phyloP scores from a whole-genome alignment of 2,888 invertebrate genomes.

The Oscheius myriophilus region DNA sequence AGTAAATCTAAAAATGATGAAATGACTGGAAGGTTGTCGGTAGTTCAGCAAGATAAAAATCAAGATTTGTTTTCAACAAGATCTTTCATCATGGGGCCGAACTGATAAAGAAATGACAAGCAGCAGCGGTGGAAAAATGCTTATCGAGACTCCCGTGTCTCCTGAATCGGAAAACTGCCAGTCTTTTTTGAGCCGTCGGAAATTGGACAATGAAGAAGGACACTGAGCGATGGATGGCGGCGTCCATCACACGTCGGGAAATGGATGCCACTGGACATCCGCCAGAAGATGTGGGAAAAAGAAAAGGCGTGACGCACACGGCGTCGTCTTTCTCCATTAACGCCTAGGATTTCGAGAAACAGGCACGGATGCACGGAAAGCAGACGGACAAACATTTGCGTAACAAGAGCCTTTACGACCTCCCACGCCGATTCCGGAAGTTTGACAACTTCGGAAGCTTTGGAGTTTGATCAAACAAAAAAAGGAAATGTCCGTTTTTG shows the following conservation, averaged over 20 bases:
- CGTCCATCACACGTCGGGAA: conserved; percentile 8
- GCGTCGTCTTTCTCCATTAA: conserved; percentile 27
- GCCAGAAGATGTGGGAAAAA: not conserved
- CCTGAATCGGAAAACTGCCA: not conserved
- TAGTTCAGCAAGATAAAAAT: no score
- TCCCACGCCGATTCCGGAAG: conserved; percentile 21
- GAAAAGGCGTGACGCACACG: conserved; percentile 15
- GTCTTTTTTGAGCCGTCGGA: not conserved
- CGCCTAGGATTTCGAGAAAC: conserved; percentile 15
- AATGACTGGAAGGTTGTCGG: no score
- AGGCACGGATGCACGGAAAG: not conserved
- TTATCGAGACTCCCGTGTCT: not conserved
- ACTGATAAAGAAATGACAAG: no score
- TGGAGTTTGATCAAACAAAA: no score
- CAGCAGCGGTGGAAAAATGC: no score
- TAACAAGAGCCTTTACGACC: conserved; percentile 26
- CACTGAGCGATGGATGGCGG: not conserved
- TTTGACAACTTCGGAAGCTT: no score
- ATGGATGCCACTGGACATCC: not conserved
- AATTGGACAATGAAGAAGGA: not conserved
- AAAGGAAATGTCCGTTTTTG: no score
- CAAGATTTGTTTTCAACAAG: no score
- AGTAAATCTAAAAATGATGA: no score
- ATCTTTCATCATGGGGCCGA: no score
- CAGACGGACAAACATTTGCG: conserved; percentile 13